Evolutionary conservation across 1,140 invertebrate genomes (phyloP).

Genomic region (Drosophila oshimai): DNA sequence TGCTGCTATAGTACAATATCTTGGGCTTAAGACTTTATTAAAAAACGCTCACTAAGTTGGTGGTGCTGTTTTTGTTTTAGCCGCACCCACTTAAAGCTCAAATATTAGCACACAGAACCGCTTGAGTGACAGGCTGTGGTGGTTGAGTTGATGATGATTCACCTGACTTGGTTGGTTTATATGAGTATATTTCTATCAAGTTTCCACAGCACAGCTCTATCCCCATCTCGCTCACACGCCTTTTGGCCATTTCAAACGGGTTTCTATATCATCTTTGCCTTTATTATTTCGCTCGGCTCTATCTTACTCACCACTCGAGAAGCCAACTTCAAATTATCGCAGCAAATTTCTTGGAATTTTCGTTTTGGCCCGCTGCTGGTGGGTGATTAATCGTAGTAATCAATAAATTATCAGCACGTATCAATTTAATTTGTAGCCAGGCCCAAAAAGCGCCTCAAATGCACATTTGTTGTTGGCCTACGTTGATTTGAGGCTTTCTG

Average conservation of each 20-base stretch:
- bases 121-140: slow-evolving; percentile 15
- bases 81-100: slow-evolving; percentile 29
- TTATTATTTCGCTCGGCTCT: slow-evolving; percentile 17
- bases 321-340: slow-evolving; percentile 52
- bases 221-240: slow-evolving; percentile 2
- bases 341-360: slow-evolving; percentile 62
- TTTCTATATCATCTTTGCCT: slow-evolving; percentile 58
- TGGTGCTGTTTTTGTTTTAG: not conserved
- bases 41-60: slow-evolving; percentile 9
- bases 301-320: slow-evolving; percentile 35
- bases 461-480: slow-evolving; percentile 43
- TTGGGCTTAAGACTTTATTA: slow-evolving; percentile 35
- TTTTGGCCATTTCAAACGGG: slow-evolving; percentile 37
- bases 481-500: not conserved
- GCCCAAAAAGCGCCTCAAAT: slow-evolving; percentile 17
- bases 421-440: slow-evolving; percentile 53
- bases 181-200: slow-evolving; percentile 33
- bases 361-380: slow-evolving; percentile 6
- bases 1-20: not conserved
- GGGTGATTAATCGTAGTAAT: slow-evolving; percentile 61
- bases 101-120: slow-evolving; percentile 33
- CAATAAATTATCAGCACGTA: slow-evolving; percentile 69
- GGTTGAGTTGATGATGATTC: slow-evolving; percentile 42
- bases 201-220: slow-evolving; percentile 19
- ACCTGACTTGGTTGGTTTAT: slow-evolving; percentile 30